phyloP scores from a whole-genome alignment of 2,888 invertebrate species.

The Drosophila parthenogenetica region DNA sequence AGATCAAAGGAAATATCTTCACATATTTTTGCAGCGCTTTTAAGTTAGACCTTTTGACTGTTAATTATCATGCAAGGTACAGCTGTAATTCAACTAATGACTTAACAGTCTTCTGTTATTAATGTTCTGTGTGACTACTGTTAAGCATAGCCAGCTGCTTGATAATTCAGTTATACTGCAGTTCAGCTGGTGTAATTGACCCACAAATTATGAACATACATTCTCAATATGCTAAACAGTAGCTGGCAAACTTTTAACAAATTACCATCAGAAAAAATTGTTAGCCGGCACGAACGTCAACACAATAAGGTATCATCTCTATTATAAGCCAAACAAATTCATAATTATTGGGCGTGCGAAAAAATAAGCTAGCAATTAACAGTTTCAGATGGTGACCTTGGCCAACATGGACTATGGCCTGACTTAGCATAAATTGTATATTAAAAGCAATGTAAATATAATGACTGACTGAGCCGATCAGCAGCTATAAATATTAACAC shows the following conservation, averaged over 20 bases:
- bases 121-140: too few relatives aligned
- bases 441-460: conserved; percentile 47
- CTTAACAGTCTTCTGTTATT: too few relatives aligned
- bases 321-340: conserved; percentile 6
- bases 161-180: too few relatives aligned
- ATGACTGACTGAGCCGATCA: conserved; percentile 12
- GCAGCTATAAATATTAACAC: conserved; percentile 25
- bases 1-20: too few relatives aligned
- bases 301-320: conserved; percentile 5
- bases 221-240: neutral
- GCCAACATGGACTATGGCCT: conserved; percentile 48
- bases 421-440: conserved; percentile 50
- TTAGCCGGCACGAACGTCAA: neutral
- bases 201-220: neutral
- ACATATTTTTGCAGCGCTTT: too few relatives aligned
- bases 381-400: conserved; percentile 52
- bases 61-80: too few relatives aligned
- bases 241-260: neutral
- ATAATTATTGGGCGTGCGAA: conserved; percentile 33
- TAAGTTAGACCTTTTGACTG: too few relatives aligned
- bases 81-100: too few relatives aligned
- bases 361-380: conserved; percentile 37
- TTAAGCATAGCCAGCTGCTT: too few relatives aligned
- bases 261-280: neutral
- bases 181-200: too few relatives aligned